Conservation (phyloP, 2,797 vertebrate species). For the Eleutherodactylus coqui region DNA sequence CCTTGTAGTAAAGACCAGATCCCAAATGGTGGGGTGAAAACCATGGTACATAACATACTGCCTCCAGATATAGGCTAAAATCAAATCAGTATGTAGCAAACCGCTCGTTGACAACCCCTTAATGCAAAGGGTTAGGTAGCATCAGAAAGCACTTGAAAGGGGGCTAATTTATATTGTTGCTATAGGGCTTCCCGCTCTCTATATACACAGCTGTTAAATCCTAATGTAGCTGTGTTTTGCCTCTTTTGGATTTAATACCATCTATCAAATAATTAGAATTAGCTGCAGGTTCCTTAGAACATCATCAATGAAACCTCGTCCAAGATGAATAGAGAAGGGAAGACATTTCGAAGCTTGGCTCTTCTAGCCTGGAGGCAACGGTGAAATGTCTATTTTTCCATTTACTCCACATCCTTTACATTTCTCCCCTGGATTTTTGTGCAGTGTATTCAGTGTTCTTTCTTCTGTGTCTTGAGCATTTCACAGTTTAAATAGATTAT, state of each 20-base stretch:
- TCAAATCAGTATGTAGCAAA: too few species aligned
- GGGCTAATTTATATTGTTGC: too few species aligned
- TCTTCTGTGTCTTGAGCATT: slow-evolving; percentile 53
- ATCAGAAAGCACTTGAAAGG: too few species aligned
- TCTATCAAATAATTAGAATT: slow-evolving; percentile 27
- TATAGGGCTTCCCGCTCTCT: too few species aligned
- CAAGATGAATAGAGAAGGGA: not conserved
- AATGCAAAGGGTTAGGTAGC: too few species aligned
- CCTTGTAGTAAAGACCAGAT: too few species aligned
- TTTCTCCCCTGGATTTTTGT: not conserved
- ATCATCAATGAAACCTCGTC: not conserved
- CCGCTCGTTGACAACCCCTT: too few species aligned
- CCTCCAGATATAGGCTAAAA: too few species aligned
- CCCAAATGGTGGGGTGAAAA: too few species aligned
- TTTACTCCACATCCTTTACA: slow-evolving; percentile 30
- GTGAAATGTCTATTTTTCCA: slow-evolving; percentile 25
- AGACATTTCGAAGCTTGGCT: not conserved
- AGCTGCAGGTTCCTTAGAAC: rapidly evolving
- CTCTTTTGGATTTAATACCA: not conserved
- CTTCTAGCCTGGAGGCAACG: slow-evolving; percentile 2
- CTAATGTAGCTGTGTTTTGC: not conserved
- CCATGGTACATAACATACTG: too few species aligned
- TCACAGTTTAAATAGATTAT: slow-evolving; percentile 61
- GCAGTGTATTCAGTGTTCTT: slow-evolving; percentile 16
- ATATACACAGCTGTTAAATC: too few species aligned